Percentiles rank a stretch among this genome's conserved stretches.
Conservation (phyloP, 2,113 vertebrate genomes). For the Regulus satrapa region DNA sequence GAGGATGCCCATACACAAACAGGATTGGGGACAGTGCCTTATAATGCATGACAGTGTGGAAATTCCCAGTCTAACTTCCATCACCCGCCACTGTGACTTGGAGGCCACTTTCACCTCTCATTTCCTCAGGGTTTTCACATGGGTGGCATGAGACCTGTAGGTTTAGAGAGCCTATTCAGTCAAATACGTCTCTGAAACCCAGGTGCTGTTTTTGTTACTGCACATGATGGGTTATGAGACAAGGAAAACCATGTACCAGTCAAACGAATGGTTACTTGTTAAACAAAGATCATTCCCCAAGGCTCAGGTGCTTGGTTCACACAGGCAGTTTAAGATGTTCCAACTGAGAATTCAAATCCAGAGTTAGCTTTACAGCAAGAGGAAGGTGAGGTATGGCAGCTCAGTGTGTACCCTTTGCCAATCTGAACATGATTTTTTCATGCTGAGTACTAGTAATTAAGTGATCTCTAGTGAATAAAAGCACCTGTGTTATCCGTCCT, state of each 20-base stretch:
- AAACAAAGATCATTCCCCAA: background rate
- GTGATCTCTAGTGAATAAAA: background rate
- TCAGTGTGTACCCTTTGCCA: background rate
- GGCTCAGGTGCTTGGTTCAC: background rate
- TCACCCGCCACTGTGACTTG: rapidly evolving
- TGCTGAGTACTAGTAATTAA: constrained; percentile 16
- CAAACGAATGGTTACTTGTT: background rate
- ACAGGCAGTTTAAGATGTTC: background rate
- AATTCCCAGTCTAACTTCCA: background rate
- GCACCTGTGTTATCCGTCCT: background rate
- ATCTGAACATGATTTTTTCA: background rate
- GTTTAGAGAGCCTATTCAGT: background rate
- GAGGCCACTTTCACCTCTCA: background rate
- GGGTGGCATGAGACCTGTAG: background rate
- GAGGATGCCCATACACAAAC: background rate
- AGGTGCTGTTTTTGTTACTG: background rate
- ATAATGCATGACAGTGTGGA: background rate
- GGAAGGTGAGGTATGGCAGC: background rate
- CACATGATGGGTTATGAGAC: background rate
- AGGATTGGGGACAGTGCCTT: background rate
- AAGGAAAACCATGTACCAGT: background rate
- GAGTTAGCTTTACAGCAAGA: background rate
- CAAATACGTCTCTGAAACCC: background rate
- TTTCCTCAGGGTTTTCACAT: background rate
- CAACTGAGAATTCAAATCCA: background rate